phyloP scores from a whole-genome alignment of 2,797 vertebrate genomes.

The Aulostomus chinensis region DNA sequence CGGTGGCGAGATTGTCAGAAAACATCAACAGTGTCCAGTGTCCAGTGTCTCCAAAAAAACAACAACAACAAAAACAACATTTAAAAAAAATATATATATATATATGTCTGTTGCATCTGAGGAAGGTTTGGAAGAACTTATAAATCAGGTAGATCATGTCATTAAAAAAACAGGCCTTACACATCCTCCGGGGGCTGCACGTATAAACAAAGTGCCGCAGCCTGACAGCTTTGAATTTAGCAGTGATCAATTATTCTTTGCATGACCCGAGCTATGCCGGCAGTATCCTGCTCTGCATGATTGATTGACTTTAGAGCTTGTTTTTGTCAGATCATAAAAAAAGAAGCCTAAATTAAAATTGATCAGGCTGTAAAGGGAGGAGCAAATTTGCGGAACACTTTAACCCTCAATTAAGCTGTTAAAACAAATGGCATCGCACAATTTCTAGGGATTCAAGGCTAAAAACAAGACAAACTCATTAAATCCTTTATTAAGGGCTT shows the following conservation, averaged over 20 bases:
- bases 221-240: conserved; percentile 37
- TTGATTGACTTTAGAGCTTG: conserved; percentile 46
- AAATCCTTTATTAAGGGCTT: conserved; percentile 35
- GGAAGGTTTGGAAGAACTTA: neutral
- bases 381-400: conserved; percentile 8
- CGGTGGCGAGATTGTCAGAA: conserved; percentile 24
- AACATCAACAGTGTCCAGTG: conserved; percentile 7
- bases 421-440: too few relatives aligned
- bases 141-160: conserved; percentile 46
- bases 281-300: conserved; percentile 47
- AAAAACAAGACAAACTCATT: neutral
- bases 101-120: neutral
- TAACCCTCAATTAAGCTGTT: too few relatives aligned
- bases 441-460: neutral
- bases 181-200: conserved; percentile 23
- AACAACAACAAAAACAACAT: neutral
- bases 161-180: conserved; percentile 27
- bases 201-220: conserved; percentile 24
- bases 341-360: conserved; percentile 41
- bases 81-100: too few relatives aligned
- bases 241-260: conserved; percentile 48
- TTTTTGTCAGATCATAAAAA: conserved; percentile 50
- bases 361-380: conserved; percentile 31
- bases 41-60: neutral
- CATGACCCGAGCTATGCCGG: conserved; percentile 45